phyloP scores from a whole-genome alignment of 92 coral and sea anemone species.

The Phenganax marumi region DNA sequence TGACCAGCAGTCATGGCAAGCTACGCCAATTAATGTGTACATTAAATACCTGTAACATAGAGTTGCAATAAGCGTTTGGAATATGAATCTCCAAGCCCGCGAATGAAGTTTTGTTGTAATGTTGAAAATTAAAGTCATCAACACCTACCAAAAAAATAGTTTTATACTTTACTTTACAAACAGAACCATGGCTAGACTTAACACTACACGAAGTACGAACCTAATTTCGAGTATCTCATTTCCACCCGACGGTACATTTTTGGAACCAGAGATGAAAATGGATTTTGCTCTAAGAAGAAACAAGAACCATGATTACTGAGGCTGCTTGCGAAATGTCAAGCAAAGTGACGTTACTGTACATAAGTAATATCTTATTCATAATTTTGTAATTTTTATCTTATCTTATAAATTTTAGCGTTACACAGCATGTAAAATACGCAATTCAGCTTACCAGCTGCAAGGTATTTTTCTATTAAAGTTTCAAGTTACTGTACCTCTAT shows the following conservation, averaged over 20 bases:
- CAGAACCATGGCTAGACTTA: background rate
- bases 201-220: conserved; percentile 40
- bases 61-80: conserved; percentile 97
- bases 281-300: conserved; percentile 64
- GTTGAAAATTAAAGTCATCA: conserved; percentile 95
- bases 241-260: conserved; percentile 90
- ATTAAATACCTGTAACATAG: conserved; percentile 82
- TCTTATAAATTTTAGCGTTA: too few species aligned
- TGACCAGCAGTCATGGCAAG: too few species aligned
- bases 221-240: conserved; percentile 87
- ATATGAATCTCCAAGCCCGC: conserved; percentile 97
- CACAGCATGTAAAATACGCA: too few species aligned
- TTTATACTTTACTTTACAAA: background rate
- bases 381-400: too few species aligned
- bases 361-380: too few species aligned
- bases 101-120: conserved; percentile 92
- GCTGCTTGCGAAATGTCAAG: background rate
- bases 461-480: too few species aligned
- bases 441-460: too few species aligned
- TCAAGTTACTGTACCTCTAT: conserved; percentile 61
- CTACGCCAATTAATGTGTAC: background rate
- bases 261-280: conserved; percentile 70
- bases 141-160: conserved; percentile 58
- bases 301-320: background rate
- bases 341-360: too few species aligned